A percentile compares a stretch with the other conserved stretches of the same genome.
Conservation (phyloP, 2,797 vertebrate genomes). For the Silurus aristotelis region DNA sequence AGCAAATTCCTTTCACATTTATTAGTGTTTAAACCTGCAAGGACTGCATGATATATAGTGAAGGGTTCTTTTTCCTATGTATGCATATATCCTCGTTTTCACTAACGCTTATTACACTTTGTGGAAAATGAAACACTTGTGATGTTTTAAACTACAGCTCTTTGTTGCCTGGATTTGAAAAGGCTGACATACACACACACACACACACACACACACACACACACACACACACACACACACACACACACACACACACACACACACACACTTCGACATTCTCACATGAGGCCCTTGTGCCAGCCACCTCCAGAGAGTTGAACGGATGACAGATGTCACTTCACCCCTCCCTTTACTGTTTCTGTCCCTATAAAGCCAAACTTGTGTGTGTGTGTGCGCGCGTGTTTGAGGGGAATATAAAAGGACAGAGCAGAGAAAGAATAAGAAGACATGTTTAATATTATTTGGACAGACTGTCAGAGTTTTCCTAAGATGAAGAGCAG, state of each 20-base stretch:
- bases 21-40: neutral
- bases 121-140: slow-evolving; percentile 5
- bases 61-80: neutral
- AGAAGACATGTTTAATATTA: slow-evolving; percentile 36
- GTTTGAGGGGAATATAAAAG: slow-evolving; percentile 10
- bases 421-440: slow-evolving; percentile 60
- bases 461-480: slow-evolving; percentile 34
- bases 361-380: slow-evolving; percentile 67
- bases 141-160: slow-evolving; percentile 16
- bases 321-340: slow-evolving; percentile 78
- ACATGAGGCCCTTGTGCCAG: slow-evolving; percentile 47
- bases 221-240: slow-evolving; percentile 33
- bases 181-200: slow-evolving; percentile 55
- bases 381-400: slow-evolving; percentile 11
- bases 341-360: slow-evolving; percentile 67
- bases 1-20: neutral
- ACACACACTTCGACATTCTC: slow-evolving; percentile 30
- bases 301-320: slow-evolving; percentile 67
- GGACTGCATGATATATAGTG: neutral
- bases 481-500: slow-evolving; percentile 35
- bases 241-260: slow-evolving; percentile 32
- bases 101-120: neutral
- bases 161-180: slow-evolving; percentile 66
- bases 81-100: neutral
- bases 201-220: slow-evolving; percentile 35